Evolutionary conservation across 2,113 vertebrate species (phyloP), one percentile per base, ranked within the genome.

Genomic region (Ardeotis arabs): DNA sequence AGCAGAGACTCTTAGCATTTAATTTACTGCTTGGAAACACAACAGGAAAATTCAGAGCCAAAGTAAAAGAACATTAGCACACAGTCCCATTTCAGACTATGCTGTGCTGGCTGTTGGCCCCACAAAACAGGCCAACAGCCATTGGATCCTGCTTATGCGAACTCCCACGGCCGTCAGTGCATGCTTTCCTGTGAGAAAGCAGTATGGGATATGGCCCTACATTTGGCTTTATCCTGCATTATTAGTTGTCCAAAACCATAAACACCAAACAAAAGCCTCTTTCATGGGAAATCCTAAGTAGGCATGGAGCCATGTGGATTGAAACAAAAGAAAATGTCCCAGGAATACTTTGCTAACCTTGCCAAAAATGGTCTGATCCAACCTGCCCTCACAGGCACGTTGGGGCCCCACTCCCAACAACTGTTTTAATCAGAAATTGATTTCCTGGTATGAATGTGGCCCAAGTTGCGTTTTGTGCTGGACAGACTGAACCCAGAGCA

Each of bases 231-330:
- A 84, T 62, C 44, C 80, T 83, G 59, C 20, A 22, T 75, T 91
- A 77, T 92, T 89, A 92, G 77, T 35, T 6, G 31, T 87, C 77
- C 69, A 93, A 91, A 92, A 78, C 62, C 64, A 95, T 91, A 87
- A 95, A 92, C 92, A 84, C 79, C 76, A 89, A 90, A 96, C 91
- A 97, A 96, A 96, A 96, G 94, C 86, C 74, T 92, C 86, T 92
- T 95, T 95, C 90, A 93, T 76, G 55, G 53, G 89, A 96, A 95
- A 95, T 82, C 81, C 91, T 76, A 89, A 87, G n/a, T 33, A 91
- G 94, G 91, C 91, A 87, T 55, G n/a, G 59, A 95, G 94, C 94
- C 90, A 92, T 1, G 28, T 89, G 77, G 69, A 92, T n/a, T 69
- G 80, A 94, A 95, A 96, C 96, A 95, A 96, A 96, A 93, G 92